A percentile compares a stretch with the other conserved stretches of the same genome.
These are phyloP conservation scores for Sinotaia quadrata DNA, from an alignment of 2,888 invertebrate genomes.

Conservation along the genomic window DNA sequence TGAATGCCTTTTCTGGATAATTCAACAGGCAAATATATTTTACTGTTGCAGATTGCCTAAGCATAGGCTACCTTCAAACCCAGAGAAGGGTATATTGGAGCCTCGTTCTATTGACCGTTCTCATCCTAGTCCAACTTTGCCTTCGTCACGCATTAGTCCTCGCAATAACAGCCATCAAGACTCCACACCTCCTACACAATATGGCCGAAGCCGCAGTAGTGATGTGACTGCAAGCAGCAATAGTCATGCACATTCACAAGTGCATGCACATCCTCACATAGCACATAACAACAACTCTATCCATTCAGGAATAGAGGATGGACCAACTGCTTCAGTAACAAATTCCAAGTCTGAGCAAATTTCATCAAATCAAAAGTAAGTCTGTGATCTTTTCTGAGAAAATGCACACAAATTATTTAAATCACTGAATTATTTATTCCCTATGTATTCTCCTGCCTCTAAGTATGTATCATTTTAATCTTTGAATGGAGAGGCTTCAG, in stretches of 20 bases:
- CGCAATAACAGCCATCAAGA: slow-evolving; percentile 15
- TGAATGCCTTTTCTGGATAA: no score
- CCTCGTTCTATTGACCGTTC: slow-evolving; percentile 12
- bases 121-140: slow-evolving; percentile 5
- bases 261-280: slow-evolving; percentile 29
- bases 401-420: no score
- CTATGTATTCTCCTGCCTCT: no score
- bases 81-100: no score
- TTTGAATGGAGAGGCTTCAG: no score
- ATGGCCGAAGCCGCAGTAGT: slow-evolving; percentile 32
- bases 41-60: no score
- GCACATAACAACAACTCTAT: slow-evolving; percentile 3
- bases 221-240: slow-evolving; percentile 20
- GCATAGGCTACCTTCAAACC: no score
- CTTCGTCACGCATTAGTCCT: slow-evolving; percentile 18
- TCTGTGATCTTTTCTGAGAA: no score
- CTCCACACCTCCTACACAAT: slow-evolving; percentile 24
- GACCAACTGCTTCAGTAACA: background rate
- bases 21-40: no score
- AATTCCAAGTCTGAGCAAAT: background rate
- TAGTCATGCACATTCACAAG: slow-evolving; percentile 25
- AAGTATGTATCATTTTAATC: no score
- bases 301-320: background rate
- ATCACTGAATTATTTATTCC: no score
- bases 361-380: background rate